phyloP scores from a whole-genome alignment of 2,888 invertebrate genomes.

The Tetropium fuscum region DNA sequence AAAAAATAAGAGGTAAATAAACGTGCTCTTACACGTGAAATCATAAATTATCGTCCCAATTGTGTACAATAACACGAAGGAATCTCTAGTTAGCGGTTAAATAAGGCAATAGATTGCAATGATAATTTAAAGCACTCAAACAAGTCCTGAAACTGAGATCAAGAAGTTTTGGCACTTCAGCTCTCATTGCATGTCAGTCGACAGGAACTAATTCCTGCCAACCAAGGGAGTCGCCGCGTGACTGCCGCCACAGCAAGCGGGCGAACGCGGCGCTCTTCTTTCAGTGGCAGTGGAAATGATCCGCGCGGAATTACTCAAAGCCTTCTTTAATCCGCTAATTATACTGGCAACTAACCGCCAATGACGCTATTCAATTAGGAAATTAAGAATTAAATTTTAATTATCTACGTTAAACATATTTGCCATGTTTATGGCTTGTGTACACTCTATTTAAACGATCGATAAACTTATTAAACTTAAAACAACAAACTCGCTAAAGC shows the following conservation, averaged over 20 bases:
- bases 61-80: constrained; percentile 5
- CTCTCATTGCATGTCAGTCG: constrained; percentile 51
- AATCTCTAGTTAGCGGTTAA: constrained; percentile 19
- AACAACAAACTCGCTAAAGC: constrained; percentile 46
- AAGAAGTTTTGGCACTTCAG: constrained; percentile 49
- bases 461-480: constrained; percentile 51
- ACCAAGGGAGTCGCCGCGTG: constrained; percentile 39
- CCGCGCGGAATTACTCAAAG: constrained; percentile 62
- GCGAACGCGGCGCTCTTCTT: constrained; percentile 33
- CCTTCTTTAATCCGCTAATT: constrained; percentile 63
- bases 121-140: constrained; percentile 32
- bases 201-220: constrained; percentile 49
- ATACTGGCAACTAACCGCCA: constrained; percentile 61
- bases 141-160: constrained; percentile 42
- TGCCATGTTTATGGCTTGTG: constrained; percentile 47
- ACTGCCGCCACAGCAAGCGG: constrained; percentile 17
- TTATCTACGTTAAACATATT: constrained; percentile 49
- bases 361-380: constrained; percentile 63
- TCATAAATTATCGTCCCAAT: too few species aligned
- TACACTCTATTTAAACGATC: constrained; percentile 47
- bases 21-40: background rate
- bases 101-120: constrained; percentile 28
- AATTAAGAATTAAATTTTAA: constrained; percentile 60
- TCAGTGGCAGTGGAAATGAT: constrained; percentile 48
- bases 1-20: background rate